These are phyloP conservation scores for Tychaedon coryphoeus DNA, from an alignment of 2,113 vertebrate genomes.

Conservation along the genomic window DNA sequence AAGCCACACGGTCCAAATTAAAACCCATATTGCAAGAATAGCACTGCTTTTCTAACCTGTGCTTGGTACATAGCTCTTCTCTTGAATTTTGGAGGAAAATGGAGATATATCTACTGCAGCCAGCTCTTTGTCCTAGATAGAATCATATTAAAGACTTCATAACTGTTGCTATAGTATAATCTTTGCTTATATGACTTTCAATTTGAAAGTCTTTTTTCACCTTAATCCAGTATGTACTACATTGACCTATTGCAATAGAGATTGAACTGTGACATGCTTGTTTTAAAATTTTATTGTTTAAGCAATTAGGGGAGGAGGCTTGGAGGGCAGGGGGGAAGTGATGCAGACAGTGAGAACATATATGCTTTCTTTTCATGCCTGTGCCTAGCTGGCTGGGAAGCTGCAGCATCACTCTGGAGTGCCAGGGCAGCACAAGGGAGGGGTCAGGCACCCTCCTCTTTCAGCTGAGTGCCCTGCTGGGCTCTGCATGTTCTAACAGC, in stretches of 20 bases:
- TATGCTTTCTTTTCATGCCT: not conserved
- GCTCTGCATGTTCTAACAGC: not conserved
- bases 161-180: not conserved
- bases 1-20: not conserved
- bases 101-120: not conserved
- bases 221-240: not conserved
- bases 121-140: not conserved
- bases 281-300: not conserved
- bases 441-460: not conserved
- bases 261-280: not conserved
- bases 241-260: not conserved
- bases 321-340: fast-evolving
- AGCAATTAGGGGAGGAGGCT: not conserved
- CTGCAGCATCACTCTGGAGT: not conserved
- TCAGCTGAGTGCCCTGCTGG: not conserved
- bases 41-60: not conserved
- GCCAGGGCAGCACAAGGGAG: fast-evolving
- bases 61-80: not conserved
- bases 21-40: constrained; percentile 5
- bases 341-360: not conserved
- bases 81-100: not conserved
- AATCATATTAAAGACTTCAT: not conserved
- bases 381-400: not conserved
- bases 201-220: not conserved
- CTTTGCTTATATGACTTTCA: not conserved